Percentiles rank a stretch among this genome's conserved stretches.
These are phyloP conservation scores for Mastacembelus armatus DNA, from an alignment of 2,797 vertebrate species.

Conservation along the genomic window DNA sequence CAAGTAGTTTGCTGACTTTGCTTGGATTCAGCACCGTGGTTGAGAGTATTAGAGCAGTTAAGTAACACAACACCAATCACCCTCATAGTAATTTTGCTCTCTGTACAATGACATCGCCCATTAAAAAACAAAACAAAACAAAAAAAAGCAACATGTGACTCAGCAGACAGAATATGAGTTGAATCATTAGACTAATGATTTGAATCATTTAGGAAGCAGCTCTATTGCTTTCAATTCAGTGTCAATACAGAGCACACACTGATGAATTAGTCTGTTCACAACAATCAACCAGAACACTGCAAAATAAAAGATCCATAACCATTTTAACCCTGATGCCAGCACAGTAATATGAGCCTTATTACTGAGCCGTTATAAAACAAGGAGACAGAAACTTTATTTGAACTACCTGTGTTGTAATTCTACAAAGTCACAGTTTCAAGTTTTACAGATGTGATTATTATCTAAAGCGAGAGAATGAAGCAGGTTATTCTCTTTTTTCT, in stretches of 20 bases:
- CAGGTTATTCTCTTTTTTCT: constrained; percentile 7
- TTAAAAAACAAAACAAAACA: too few species aligned
- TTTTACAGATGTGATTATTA: neutral
- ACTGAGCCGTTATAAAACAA: neutral
- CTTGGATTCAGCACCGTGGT: neutral
- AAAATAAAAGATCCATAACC: neutral
- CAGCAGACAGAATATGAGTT: neutral
- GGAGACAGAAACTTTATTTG: neutral
- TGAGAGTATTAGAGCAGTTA: neutral
- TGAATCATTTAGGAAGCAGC: neutral
- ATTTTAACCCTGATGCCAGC: neutral
- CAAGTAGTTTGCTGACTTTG: neutral
- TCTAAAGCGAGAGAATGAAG: constrained; percentile 2
- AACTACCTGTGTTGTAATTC: neutral
- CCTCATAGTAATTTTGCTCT: too few species aligned
- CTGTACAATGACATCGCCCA: too few species aligned
- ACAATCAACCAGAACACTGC: neutral
- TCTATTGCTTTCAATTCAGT: neutral
- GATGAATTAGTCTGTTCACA: neutral
- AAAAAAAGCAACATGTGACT: neutral
- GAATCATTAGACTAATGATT: neutral
- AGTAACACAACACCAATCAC: neutral
- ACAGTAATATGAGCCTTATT: neutral
- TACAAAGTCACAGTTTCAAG: neutral
- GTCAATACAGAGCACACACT: neutral